Evolutionary conservation across 2,113 vertebrate species (phyloP).

Genomic region (Brienomyrus longianalis): DNA sequence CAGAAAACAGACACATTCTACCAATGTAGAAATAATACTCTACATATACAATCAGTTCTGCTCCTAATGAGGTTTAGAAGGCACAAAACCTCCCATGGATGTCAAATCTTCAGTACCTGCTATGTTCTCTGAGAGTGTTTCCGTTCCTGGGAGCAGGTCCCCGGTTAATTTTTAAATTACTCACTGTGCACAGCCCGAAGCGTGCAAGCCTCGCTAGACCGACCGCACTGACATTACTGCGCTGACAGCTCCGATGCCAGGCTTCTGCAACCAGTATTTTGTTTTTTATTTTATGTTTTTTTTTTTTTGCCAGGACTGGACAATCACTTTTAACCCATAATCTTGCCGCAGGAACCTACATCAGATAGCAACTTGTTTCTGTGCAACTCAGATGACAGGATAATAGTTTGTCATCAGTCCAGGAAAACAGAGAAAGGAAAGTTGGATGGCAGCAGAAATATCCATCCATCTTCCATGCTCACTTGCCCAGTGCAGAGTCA

Average conservation of each 20-base stretch:
- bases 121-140: slow-evolving; percentile 38
- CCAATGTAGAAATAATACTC: background rate
- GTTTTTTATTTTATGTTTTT: background rate
- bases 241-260: slow-evolving; percentile 34
- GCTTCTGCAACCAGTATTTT: background rate
- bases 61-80: background rate
- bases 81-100: slow-evolving; percentile 12
- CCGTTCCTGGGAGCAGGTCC: slow-evolving; percentile 32
- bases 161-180: slow-evolving; percentile 43
- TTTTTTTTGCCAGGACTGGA: background rate
- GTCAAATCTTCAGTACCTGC: slow-evolving; percentile 33
- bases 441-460: background rate
- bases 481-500: background rate
- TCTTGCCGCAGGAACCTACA: background rate
- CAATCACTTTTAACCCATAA: background rate
- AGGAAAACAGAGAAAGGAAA: background rate
- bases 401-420: background rate
- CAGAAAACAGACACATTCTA: background rate
- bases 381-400: background rate
- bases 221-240: slow-evolving; percentile 40
- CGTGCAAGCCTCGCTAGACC: slow-evolving; percentile 26
- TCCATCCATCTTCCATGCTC: slow-evolving; percentile 17
- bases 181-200: slow-evolving; percentile 26
- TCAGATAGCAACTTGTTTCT: background rate
- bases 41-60: background rate